A percentile compares a stretch with the other conserved stretches of the same genome.
These are phyloP conservation scores for Melanaphis sacchari DNA, from an alignment of 1,140 invertebrate species.

Conservation along the genomic window DNA sequence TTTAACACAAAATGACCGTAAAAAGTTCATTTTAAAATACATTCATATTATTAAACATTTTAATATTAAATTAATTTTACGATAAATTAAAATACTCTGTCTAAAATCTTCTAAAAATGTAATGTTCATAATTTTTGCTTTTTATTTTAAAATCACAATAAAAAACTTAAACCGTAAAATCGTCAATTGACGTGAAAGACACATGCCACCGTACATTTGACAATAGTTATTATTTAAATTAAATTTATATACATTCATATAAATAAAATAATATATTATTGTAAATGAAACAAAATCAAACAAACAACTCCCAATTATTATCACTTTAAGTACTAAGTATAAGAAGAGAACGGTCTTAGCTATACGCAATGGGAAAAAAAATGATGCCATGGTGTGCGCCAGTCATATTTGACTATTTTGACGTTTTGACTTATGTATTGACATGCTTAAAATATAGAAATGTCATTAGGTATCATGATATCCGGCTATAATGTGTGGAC, in stretches of 20 bases:
- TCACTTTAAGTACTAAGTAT: neutral
- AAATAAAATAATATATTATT: too few species aligned
- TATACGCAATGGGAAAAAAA: neutral
- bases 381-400: neutral
- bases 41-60: too few species aligned
- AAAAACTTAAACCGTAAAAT: neutral
- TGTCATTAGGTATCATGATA: neutral
- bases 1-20: neutral
- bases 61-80: too few species aligned
- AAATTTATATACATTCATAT: neutral
- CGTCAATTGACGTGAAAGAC: neutral
- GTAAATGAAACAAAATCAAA: neutral
- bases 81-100: too few species aligned
- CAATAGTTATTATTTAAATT: neutral
- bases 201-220: neutral
- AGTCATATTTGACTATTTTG: neutral
- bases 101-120: too few species aligned
- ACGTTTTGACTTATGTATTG: constrained; percentile 4
- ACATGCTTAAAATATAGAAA: neutral
- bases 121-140: too few species aligned
- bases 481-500: neutral
- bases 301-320: neutral
- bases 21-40: too few species aligned
- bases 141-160: too few species aligned
- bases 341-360: neutral